Base-by-base conservation (phyloP, 2,113 vertebrate genomes). In the Cyphomyrus discorhynchus region DNA sequence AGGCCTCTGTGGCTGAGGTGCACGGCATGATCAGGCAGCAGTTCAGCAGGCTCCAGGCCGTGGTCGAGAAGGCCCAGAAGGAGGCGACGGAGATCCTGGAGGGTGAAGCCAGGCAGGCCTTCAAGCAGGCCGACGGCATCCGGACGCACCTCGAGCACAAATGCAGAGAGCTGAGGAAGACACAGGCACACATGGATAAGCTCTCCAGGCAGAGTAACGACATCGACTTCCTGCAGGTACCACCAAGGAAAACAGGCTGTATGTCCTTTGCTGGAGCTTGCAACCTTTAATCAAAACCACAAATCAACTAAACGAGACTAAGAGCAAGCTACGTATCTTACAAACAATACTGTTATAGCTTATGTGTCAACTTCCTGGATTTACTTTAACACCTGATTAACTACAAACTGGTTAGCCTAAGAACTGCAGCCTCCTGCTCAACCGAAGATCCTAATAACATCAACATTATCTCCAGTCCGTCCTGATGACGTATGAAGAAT, bases 221-320 rank as follows among this genome's bases (percentile, higher is more conserved):
- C 0, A 92, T 96, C 8, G 95, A 97, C 77, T 98, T 97, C 92
- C 90, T 97, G 19, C 96, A 97, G 96, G 97, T 96, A 92, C 74
- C 8, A 45, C 35, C 13, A 24, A 35, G 53, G 1, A 42, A 27
- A 17, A 35, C 50, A 87, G 15, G 52, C 17, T 45, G 39, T 45
- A 15, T 39, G 74, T 82, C 15, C 77, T 21, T 82, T 39, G 45
- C 35, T 17, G 77, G 77, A 39, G 19, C 5, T 45, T 27, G 62
- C 1, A 27, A 13, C n/a, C 10, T 66, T 27, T 31, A 31, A 66
- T 66, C 62, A 66, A 31, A 66, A 27, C 62, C n/a, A 66, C 62
- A 27, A 31, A 66, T 31, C n/a, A 13, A 27, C 62, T 13, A 66
- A 66, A 66, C 10, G 3, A 27, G 27, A 66, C n/a, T 66, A 66